Evolutionary conservation across 1,140 invertebrate genomes (phyloP).

Genomic region (Leptopilina clavipes): DNA sequence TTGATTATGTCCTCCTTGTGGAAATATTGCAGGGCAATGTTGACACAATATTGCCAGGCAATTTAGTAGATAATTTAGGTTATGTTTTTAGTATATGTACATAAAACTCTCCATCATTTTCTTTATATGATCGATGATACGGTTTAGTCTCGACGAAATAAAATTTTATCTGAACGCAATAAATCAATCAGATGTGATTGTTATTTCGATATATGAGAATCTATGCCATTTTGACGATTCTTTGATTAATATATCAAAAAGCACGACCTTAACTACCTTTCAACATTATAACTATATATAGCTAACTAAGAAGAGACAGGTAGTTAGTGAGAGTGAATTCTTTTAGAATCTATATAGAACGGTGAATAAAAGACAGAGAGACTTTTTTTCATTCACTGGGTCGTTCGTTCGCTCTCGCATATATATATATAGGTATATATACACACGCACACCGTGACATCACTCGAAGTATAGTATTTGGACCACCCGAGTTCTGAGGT

Average conservation of each 20-base stretch:
- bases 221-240: conserved; percentile 42
- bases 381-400: conserved; percentile 47
- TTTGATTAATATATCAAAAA: conserved; percentile 57
- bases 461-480: conserved; percentile 54
- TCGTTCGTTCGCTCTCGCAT: conserved; percentile 54
- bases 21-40: no score
- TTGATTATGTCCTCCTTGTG: no score
- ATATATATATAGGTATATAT: no score
- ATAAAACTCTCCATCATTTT: no score
- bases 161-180: no score
- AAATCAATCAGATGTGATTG: neutral
- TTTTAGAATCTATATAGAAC: conserved; percentile 36
- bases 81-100: no score
- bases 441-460: conserved; percentile 44
- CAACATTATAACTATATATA: conserved; percentile 71
- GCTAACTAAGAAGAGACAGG: conserved; percentile 71
- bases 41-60: no score
- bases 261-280: conserved; percentile 66
- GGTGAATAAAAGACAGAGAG: conserved; percentile 47
- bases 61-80: no score
- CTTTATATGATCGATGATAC: no score
- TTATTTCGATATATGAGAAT: neutral
- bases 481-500: conserved; percentile 75
- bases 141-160: no score
- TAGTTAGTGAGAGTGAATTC: conserved; percentile 58